A percentile compares a stretch with the other conserved stretches of the same genome.
These are phyloP conservation scores for Heterodera schachtii DNA, from an alignment of 1,140 invertebrate species.

Conservation along the genomic window DNA sequence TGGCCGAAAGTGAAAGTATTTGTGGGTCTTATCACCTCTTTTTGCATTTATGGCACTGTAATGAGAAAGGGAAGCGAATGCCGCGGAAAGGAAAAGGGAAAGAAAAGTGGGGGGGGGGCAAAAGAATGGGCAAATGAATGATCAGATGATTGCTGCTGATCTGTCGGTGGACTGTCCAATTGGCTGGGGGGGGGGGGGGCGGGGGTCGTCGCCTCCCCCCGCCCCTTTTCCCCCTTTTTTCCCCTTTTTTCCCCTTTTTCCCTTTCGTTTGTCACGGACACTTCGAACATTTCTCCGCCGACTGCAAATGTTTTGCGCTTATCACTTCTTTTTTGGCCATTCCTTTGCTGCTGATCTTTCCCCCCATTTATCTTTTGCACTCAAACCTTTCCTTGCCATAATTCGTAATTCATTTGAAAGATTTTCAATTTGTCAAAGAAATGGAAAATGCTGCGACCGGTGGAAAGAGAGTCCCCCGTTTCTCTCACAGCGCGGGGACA, in stretches of 20 bases:
- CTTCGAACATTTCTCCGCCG: neutral
- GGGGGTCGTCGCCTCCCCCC: no score
- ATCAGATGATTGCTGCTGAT: neutral
- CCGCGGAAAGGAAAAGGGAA: neutral
- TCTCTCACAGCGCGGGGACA: slow-evolving; percentile 5
- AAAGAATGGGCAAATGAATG: no score
- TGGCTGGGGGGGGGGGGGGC: neutral
- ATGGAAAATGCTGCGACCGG: neutral
- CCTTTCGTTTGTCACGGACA: neutral
- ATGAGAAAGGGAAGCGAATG: neutral
- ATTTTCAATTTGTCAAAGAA: neutral
- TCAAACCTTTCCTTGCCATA: neutral
- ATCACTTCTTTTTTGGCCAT: neutral
- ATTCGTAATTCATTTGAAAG: neutral
- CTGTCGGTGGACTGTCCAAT: no score
- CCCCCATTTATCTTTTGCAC: neutral
- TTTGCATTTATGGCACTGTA: neutral
- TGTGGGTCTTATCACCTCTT: neutral
- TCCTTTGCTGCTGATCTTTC: neutral
- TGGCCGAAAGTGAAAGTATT: neutral
- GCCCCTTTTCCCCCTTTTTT: neutral
- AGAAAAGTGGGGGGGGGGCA: neutral
- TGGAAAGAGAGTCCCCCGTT: neutral
- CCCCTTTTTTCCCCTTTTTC: neutral
- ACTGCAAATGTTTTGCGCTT: no score